These are phyloP conservation scores for Drosophila stalkeri DNA, from an alignment of 2,888 invertebrate species.

Conservation along the genomic window DNA sequence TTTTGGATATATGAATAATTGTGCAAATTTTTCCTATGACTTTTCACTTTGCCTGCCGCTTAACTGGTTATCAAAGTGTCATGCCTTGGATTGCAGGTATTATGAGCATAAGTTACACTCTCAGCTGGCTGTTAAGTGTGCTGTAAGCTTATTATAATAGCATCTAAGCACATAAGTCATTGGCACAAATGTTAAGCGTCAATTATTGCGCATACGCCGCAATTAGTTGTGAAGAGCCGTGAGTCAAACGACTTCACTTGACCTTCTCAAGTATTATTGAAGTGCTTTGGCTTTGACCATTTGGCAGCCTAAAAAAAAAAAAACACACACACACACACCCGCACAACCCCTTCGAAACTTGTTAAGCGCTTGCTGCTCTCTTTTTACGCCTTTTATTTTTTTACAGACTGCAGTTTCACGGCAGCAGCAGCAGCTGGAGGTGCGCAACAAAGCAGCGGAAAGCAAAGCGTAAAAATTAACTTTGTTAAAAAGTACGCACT, in stretches of 20 bases:
- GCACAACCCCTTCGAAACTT: slow-evolving; percentile 52
- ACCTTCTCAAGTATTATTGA: slow-evolving; percentile 59
- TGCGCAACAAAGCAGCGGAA: slow-evolving; percentile 39
- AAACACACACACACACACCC: slow-evolving; percentile 21
- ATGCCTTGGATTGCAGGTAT: not conserved
- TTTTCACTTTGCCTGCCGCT: too few species aligned
- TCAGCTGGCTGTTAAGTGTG: not conserved
- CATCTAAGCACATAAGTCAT: slow-evolving; percentile 15
- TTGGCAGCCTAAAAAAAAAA: slow-evolving; percentile 46
- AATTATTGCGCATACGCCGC: slow-evolving; percentile 55
- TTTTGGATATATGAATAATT: not conserved
- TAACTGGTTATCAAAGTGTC: not conserved
- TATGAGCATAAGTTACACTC: not conserved
- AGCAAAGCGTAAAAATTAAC: slow-evolving; percentile 75
- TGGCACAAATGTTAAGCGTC: slow-evolving; percentile 21
- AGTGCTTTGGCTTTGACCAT: slow-evolving; percentile 40
- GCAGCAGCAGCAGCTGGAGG: slow-evolving; percentile 13
- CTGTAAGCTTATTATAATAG: not conserved
- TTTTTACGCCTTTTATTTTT: slow-evolving; percentile 21
- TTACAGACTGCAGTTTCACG: slow-evolving; percentile 36
- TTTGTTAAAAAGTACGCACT: slow-evolving; percentile 74
- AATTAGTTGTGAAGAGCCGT: slow-evolving; percentile 43
- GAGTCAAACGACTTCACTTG: slow-evolving; percentile 46
- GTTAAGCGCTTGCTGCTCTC: slow-evolving; percentile 32
- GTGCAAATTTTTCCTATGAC: not conserved